These are phyloP conservation scores for Lapara coniferarum DNA, from an alignment of 2,888 invertebrate genomes.

Conservation along the genomic window DNA sequence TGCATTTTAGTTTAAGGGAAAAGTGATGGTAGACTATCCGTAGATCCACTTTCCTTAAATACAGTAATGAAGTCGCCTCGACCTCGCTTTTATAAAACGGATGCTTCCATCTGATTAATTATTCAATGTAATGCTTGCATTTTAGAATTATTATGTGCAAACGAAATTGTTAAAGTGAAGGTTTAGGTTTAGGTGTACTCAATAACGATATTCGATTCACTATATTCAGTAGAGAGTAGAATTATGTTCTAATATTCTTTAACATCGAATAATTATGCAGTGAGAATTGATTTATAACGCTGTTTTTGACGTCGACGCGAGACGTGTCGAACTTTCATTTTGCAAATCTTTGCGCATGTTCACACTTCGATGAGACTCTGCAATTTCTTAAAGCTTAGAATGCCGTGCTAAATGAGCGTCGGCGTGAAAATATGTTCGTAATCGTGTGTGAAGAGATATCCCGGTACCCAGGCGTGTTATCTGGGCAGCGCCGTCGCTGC, in stretches of 20 bases:
- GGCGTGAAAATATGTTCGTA: slow-evolving; percentile 55
- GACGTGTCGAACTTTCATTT: slow-evolving; percentile 14
- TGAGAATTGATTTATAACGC: slow-evolving; percentile 21
- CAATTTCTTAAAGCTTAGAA: neutral
- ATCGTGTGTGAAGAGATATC: slow-evolving; percentile 50
- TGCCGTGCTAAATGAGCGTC: neutral
- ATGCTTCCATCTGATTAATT: slow-evolving; percentile 2
- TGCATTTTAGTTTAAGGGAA: slow-evolving; percentile 33
- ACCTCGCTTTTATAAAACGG: slow-evolving; percentile 1
- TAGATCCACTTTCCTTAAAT: slow-evolving; percentile 2
- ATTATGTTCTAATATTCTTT: neutral
- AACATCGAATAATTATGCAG: slow-evolving; percentile 24
- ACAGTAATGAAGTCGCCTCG: slow-evolving; percentile 6
- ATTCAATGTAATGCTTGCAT: too few relatives aligned
- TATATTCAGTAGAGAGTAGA: slow-evolving; percentile 1
- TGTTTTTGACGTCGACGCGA: slow-evolving; percentile 13
- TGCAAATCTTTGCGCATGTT: slow-evolving; percentile 11
- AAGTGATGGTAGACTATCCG: slow-evolving; percentile 23
- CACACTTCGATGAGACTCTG: neutral
- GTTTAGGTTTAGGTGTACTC: too few relatives aligned
- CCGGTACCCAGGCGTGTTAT: slow-evolving; percentile 51
- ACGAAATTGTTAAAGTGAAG: too few relatives aligned
- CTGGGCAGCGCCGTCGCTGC: slow-evolving; percentile 43
- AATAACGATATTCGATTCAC: neutral
- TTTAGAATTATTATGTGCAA: neutral